Evolutionary conservation across 2,888 invertebrate species (phyloP).

Genomic region (Polyommatus iphigenia): DNA sequence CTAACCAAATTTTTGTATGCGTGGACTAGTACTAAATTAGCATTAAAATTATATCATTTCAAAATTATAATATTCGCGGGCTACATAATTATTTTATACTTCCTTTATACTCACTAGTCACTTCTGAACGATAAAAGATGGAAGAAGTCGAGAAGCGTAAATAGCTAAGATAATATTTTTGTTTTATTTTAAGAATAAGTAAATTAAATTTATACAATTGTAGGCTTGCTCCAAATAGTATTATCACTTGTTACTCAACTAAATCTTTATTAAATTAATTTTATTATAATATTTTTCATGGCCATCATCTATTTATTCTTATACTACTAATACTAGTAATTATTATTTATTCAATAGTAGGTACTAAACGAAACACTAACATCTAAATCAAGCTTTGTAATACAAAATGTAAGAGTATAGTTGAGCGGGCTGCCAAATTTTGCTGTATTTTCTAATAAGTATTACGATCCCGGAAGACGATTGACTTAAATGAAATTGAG

Average conservation of each 20-base stretch:
- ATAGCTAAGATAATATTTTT: not conserved
- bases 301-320: constrained; percentile 2
- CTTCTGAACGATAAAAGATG: too few species aligned
- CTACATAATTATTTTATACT: not conserved
- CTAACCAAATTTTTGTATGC: too few species aligned
- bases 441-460: too few species aligned
- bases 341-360: not conserved
- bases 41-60: too few species aligned
- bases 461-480: too few species aligned
- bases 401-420: not conserved
- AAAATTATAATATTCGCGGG: too few species aligned
- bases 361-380: not conserved
- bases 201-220: not conserved
- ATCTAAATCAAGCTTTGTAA: not conserved
- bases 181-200: not conserved
- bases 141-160: not conserved
- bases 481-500: too few species aligned
- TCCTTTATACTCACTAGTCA: not conserved
- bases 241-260: constrained; percentile 17
- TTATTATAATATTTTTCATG: not conserved
- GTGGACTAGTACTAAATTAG: too few species aligned
- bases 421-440: too few species aligned
- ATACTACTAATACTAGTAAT: not conserved
- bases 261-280: constrained; percentile 5
- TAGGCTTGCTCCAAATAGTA: constrained; percentile 5